Evolutionary conservation across 2,113 vertebrate genomes (phyloP), one percentile per base, ranked within the genome.

Genomic region (Thalassarche chlororhynchos): DNA sequence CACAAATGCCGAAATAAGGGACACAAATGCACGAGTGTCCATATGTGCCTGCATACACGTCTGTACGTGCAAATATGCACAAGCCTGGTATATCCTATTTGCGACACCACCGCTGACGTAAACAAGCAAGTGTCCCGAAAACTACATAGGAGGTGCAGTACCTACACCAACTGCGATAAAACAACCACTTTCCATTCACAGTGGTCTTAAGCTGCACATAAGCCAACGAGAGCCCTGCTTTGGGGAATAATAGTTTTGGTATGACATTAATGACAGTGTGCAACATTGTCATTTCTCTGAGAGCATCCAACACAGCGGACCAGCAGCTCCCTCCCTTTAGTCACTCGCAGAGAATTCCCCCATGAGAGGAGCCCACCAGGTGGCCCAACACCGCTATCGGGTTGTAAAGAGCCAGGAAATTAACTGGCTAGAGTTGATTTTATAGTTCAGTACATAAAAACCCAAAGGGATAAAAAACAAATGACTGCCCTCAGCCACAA

Each of bases 31-130:
- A 26, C 1, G 1, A 55, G 18, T 3, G 2, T 20, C 72, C 62
- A 6, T 31, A 68, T 2, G 2, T 25, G 52, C 40, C 46, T 71
- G 46, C 44, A 47, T 7, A 65, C 19, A 6, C 0, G 0, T 16
- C n/a, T 12, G 15, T 61, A 62, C 0, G 0, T 31, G 31, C 44
- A 85, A 64, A 62, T 32, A 44, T 0, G 5, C 31, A 23, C 29
- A 32, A 60, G 26, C 16, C 28, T 51, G 29, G 18, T 49, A 34
- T 16, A 84, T 15, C 36, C 74, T 34, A 57, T 52, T 26, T 60
- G 36, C 29, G 80, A 78, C 49, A 52, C 21, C 46, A 32, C 24
- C 0, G 1, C 52, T 51, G 52, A 82, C 0, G 1, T 64, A 57
- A 74, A 81, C 32, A 85, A 91, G 32, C 25, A 61, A 83, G 16